phyloP scores from a whole-genome alignment of 1,140 invertebrate species.

The Caenorhabditis elegans region DNA sequence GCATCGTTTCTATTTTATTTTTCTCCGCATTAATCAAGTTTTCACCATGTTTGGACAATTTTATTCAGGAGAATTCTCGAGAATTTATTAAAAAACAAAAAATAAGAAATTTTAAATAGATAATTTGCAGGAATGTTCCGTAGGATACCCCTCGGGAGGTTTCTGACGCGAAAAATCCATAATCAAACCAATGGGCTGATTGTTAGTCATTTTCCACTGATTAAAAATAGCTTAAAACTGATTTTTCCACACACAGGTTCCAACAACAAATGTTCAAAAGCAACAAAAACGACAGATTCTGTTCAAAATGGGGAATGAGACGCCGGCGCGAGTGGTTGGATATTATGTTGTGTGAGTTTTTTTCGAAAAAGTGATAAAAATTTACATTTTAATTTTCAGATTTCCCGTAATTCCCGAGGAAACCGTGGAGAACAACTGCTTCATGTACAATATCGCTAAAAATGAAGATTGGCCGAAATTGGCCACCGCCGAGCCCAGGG shows the following conservation, averaged over 20 bases:
- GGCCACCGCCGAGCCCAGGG: conserved; percentile 52
- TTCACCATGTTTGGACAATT: too few species aligned
- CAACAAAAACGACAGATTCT: conserved; percentile 46
- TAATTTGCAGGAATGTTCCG: conserved; percentile 19
- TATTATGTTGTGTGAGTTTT: conserved; percentile 58
- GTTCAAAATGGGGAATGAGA: conserved; percentile 56
- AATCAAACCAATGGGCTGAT: conserved; percentile 10
- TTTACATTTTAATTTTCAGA: conserved; percentile 41
- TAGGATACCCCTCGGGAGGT: background rate
- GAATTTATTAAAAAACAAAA: background rate
- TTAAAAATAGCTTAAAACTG: too few species aligned
- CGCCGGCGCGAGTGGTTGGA: conserved; percentile 48
- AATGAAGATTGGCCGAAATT: conserved; percentile 62
- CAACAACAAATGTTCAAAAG: background rate
- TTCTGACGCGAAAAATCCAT: background rate
- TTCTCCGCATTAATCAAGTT: too few species aligned
- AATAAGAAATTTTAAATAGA: background rate
- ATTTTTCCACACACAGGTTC: background rate
- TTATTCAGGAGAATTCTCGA: too few species aligned
- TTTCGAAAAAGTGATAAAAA: background rate
- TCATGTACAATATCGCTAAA: conserved; percentile 58
- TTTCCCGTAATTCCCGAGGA: conserved; percentile 65
- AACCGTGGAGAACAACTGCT: conserved; percentile 59
- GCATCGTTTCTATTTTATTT: too few species aligned
- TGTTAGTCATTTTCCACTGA: background rate